These are phyloP conservation scores for Caenorhabditis latens DNA, from an alignment of 1,140 invertebrate species.

Conservation along the genomic window DNA sequence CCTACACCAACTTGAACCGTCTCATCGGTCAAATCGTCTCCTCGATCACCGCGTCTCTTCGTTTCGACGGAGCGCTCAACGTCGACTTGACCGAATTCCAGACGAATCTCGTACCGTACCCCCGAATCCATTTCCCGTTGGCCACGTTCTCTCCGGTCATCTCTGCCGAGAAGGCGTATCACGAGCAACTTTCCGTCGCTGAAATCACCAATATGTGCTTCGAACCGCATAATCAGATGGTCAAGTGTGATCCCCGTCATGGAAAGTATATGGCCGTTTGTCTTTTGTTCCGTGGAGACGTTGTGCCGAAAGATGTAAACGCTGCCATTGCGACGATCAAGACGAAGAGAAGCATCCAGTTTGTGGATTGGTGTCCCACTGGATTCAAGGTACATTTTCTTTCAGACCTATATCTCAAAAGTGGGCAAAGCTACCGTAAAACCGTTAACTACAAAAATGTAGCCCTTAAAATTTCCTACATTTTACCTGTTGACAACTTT, in stretches of 20 bases:
- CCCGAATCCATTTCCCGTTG: constrained; percentile 84
- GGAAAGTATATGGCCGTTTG: constrained; percentile 85
- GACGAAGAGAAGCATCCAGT: constrained; percentile 85
- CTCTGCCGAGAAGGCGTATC: constrained; percentile 76
- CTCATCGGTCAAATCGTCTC: constrained; percentile 84
- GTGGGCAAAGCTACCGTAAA: too few species aligned
- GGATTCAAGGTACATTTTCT: constrained; percentile 57
- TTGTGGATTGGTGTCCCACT: constrained; percentile 65
- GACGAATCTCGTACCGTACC: constrained; percentile 84
- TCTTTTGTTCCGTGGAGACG: constrained; percentile 84
- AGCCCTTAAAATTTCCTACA: too few species aligned
- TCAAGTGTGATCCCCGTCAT: constrained; percentile 81
- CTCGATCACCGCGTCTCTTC: constrained; percentile 86
- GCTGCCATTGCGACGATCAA: constrained; percentile 88
- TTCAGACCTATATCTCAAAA: too few species aligned
- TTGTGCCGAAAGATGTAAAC: constrained; percentile 86
- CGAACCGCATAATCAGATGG: constrained; percentile 87
- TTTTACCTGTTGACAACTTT: too few species aligned
- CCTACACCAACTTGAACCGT: constrained; percentile 88
- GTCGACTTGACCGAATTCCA: constrained; percentile 89
- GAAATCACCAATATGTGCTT: constrained; percentile 81
- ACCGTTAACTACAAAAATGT: too few species aligned
- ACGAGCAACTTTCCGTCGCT: constrained; percentile 84
- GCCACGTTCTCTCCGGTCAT: constrained; percentile 69
- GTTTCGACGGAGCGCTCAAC: constrained; percentile 89